Conservation (phyloP, 2,797 vertebrate species). For the Poecilia picta region DNA sequence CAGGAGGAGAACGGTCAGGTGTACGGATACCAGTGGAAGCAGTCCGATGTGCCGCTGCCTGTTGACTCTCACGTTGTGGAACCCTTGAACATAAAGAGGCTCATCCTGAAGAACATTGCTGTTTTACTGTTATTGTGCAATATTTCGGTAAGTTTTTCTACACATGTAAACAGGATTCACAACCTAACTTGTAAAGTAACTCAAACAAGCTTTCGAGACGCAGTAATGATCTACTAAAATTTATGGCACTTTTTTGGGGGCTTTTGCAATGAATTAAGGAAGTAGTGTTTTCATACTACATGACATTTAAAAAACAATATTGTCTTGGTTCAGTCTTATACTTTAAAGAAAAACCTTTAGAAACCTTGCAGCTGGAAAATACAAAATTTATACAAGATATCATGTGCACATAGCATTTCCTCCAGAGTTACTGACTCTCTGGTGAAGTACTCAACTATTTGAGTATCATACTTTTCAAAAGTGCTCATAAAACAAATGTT, state of each 20-base stretch:
- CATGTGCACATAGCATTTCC: not conserved
- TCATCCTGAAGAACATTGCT: slow-evolving; percentile 89
- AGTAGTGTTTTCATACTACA: not conserved
- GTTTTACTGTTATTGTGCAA: slow-evolving; percentile 95
- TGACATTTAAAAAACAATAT: not conserved
- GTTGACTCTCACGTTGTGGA: slow-evolving; percentile 36
- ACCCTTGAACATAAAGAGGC: slow-evolving; percentile 76
- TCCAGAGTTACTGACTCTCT: not conserved
- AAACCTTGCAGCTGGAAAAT: not conserved
- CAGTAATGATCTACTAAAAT: not conserved
- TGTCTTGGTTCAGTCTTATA: not conserved
- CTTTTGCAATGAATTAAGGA: not conserved
- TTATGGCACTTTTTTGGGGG: not conserved
- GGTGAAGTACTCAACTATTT: not conserved
- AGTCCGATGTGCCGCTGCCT: slow-evolving; percentile 54
- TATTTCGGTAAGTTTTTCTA: slow-evolving; percentile 87
- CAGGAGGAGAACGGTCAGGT: slow-evolving; percentile 60
- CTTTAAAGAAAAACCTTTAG: not conserved
- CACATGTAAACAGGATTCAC: not conserved
- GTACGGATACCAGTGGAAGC: slow-evolving; percentile 60
- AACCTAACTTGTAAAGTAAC: not conserved
- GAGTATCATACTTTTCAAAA: not conserved
- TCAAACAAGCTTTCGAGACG: not conserved
- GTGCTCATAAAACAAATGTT: not conserved
- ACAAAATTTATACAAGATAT: not conserved